Evolutionary conservation across 2,797 vertebrate species (phyloP), one percentile per base, ranked within the genome.

Genomic region (Dendrocincla tyrannina): DNA sequence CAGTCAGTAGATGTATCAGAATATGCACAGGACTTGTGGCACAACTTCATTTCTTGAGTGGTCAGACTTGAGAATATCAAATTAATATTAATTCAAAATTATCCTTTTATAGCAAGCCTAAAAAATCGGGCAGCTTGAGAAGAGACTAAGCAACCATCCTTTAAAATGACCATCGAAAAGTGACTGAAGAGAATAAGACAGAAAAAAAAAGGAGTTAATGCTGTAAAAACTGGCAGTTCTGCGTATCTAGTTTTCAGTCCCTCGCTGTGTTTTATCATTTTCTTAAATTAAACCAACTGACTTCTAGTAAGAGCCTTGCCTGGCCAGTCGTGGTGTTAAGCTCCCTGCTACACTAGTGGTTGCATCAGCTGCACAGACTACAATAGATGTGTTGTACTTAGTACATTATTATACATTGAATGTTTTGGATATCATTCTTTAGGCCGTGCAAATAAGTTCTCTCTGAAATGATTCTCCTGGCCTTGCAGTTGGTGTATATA

Each of bases 401-500:
- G 2, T 39, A 0, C 13, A 3, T 46, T 69, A 58, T 62, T 58
- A 41, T 22, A 44, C 2, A 0, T 22, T 58, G 10, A 67, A 37
- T 2, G 0, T 53, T 32, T 62, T 53, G 15, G 12, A 50, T 79
- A 23, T n/a, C 41, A 12, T 42, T 77, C 30, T 67, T 88, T 55
- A 52, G 23, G 14, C 68, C 7, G 1, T 50, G 44, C 55, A 72
- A 83, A 46, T 50, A 68, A 74, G n/a, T 60, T 27, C 42, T 44
- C 18, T 44, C 27, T 91, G 17, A 41, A 73, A 76, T 18, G 7
- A 8, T 85, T 92, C 32, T 88, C 17, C 28, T 83, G 42, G 28
- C 11, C 30, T 47, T 41, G 11, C 37, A 44, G 11, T 42, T 79
- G 44, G 46, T 58, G 62, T 64, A 46, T 53, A 25, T 53, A 25